Conservation (phyloP, 2,113 vertebrate species). For the Xenopus borealis region DNA sequence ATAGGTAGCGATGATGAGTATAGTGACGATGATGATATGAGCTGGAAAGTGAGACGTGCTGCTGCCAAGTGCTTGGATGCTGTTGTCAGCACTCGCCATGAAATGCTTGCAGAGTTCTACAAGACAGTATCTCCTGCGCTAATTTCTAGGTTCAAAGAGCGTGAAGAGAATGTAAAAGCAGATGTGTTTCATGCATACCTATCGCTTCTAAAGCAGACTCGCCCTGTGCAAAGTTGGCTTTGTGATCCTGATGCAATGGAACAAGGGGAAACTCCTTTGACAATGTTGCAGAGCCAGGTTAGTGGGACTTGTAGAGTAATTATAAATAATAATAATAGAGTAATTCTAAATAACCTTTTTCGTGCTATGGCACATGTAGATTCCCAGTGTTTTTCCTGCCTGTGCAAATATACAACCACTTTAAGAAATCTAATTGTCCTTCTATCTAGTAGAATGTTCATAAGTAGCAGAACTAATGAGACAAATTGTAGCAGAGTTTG, state of each 20-base stretch:
- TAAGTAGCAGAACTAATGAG: no score
- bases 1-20: constrained; percentile 96
- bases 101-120: constrained; percentile 98
- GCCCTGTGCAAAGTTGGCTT: constrained; percentile 95
- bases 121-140: constrained; percentile 94
- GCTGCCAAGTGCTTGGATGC: constrained; percentile 95
- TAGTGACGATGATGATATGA: constrained; percentile 98
- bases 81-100: constrained; percentile 94
- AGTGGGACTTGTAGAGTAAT: constrained; percentile 34
- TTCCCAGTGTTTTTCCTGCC: no score
- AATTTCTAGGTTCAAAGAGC: constrained; percentile 94
- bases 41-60: constrained; percentile 96
- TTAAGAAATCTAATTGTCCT: no score
- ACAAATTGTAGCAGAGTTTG: no score
- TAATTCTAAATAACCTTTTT: not conserved
- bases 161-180: constrained; percentile 97
- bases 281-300: constrained; percentile 98
- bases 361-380: not conserved
- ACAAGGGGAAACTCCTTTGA: constrained; percentile 94
- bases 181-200: constrained; percentile 98
- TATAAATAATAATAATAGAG: not conserved
- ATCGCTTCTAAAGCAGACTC: constrained; percentile 95
- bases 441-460: no score
- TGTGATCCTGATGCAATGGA: constrained; percentile 98
- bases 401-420: no score